phyloP scores from a whole-genome alignment of 2,113 vertebrate species.

The Caranx ignobilis region DNA sequence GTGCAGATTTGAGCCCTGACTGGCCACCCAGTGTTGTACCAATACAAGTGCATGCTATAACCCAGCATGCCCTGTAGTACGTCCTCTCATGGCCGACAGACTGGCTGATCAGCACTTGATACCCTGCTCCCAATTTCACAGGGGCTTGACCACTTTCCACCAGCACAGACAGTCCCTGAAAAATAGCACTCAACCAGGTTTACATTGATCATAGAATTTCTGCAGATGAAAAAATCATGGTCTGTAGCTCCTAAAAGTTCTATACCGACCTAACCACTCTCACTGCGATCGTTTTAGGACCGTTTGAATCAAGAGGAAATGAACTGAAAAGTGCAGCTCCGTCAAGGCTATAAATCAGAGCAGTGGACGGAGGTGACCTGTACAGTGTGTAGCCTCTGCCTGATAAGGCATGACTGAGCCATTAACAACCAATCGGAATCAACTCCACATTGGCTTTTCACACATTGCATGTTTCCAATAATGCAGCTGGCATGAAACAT shows the following conservation, averaged over 20 bases:
- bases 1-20: not conserved
- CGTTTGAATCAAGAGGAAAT: slow-evolving; percentile 33
- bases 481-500: slow-evolving; percentile 32
- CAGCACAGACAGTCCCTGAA: not conserved
- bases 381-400: slow-evolving; percentile 11
- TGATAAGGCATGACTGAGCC: slow-evolving; percentile 25
- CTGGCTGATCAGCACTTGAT: slow-evolving; percentile 34
- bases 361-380: slow-evolving; percentile 20
- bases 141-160: slow-evolving; percentile 39
- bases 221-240: slow-evolving; percentile 50
- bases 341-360: slow-evolving; percentile 30
- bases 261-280: slow-evolving; percentile 7
- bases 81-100: not conserved
- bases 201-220: slow-evolving; percentile 37
- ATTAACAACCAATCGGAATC: slow-evolving; percentile 28
- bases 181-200: slow-evolving; percentile 30
- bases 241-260: slow-evolving; percentile 22
- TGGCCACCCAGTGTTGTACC: not conserved
- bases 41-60: not conserved
- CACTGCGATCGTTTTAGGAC: not conserved
- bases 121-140: slow-evolving; percentile 71
- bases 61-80: not conserved
- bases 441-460: slow-evolving; percentile 16
- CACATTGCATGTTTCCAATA: slow-evolving; percentile 33
- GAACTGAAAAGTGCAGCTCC: slow-evolving; percentile 11